These are phyloP conservation scores for Anniella stebbinsi DNA, from an alignment of 2,797 vertebrate genomes.

Conservation along the genomic window DNA sequence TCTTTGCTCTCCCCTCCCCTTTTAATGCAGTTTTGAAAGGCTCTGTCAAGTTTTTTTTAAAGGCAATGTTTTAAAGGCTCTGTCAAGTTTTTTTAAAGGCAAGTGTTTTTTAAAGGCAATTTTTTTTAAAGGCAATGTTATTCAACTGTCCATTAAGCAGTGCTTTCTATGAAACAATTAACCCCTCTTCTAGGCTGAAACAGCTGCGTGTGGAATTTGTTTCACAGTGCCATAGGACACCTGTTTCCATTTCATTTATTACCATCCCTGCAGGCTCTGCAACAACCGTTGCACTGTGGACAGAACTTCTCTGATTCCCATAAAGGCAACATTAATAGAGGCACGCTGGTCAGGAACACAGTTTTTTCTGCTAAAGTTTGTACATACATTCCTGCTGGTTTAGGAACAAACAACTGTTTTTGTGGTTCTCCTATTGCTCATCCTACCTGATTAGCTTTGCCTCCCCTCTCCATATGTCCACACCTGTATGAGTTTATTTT, in stretches of 20 bases:
- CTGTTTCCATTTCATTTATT: constrained; percentile 32
- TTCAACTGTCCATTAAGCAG: constrained; percentile 16
- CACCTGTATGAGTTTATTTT: not conserved
- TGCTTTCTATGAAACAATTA: constrained; percentile 6
- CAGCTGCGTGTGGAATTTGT: constrained; percentile 21
- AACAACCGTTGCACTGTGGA: not conserved
- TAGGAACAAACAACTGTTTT: constrained; percentile 21
- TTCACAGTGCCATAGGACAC: constrained; percentile 18
- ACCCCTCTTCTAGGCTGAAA: not conserved
- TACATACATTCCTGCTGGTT: constrained; percentile 8
- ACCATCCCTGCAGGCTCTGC: constrained; percentile 6
- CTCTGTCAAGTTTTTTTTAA: no score
- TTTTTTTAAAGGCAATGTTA: no score
- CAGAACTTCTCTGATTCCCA: constrained; percentile 10
- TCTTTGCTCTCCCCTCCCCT: no score
- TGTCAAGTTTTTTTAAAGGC: no score
- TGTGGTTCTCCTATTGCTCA: not conserved
- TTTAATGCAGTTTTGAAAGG: not conserved
- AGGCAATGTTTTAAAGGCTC: no score
- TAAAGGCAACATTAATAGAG: constrained; percentile 18
- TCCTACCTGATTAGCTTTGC: not conserved
- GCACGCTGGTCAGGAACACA: constrained; percentile 21
- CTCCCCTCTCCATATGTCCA: not conserved
- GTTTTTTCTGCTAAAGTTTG: constrained; percentile 27
- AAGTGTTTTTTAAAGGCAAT: no score